Percentiles rank a stretch among this genome's conserved stretches.
Evolutionary conservation across 2,113 vertebrate genomes (phyloP).

Genomic region (Mus spicilegus): DNA sequence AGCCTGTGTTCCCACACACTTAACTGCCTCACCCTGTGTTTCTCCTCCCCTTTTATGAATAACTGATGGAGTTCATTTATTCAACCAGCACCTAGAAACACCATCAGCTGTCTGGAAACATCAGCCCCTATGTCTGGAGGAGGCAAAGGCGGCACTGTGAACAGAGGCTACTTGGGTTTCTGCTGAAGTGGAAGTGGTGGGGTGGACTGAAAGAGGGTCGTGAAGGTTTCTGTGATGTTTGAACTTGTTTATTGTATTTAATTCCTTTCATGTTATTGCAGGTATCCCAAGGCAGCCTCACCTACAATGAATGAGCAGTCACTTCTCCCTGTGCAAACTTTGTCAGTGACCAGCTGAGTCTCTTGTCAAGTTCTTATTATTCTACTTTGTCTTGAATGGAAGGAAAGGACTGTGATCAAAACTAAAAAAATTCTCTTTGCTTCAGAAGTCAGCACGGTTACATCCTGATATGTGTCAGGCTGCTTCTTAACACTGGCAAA

Average conservation of each 20-base stretch:
- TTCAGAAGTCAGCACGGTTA: conserved; percentile 20
- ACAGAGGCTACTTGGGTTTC: not conserved
- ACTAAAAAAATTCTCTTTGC: not conserved
- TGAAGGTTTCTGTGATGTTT: not conserved
- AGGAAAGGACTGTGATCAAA: not conserved
- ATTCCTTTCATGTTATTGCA: not conserved
- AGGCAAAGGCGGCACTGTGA: not conserved
- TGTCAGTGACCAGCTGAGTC: not conserved
- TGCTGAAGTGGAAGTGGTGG: not conserved
- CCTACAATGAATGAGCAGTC: not conserved
- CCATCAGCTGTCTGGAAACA: not conserved
- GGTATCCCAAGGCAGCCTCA: not conserved
- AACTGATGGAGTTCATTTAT: not conserved
- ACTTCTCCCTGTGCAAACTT: not conserved
- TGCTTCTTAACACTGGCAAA: not conserved
- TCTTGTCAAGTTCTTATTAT: not conserved
- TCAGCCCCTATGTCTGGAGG: not conserved
- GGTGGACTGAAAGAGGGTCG: not conserved
- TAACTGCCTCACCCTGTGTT: not conserved
- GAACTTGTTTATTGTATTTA: not conserved
- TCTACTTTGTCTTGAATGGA: not conserved
- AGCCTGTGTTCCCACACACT: not conserved
- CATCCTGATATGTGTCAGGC: not conserved
- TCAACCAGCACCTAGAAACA: not conserved
- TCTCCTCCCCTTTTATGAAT: not conserved